Evolutionary conservation across 2,888 invertebrate genomes (phyloP), one percentile per base, ranked within the genome.

Genomic region (Meloe dianella): DNA sequence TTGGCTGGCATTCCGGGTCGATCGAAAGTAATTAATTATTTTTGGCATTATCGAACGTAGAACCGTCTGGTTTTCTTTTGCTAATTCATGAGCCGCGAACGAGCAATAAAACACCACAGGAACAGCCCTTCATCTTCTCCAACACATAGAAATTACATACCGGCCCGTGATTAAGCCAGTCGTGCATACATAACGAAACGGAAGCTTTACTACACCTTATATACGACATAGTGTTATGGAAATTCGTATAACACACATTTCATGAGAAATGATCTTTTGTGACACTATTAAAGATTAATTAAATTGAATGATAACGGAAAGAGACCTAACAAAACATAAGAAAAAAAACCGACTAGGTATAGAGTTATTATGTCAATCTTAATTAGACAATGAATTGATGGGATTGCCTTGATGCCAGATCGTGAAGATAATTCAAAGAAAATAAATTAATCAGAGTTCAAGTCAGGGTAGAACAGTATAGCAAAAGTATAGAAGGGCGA

Each of bases 21-120:
- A 88, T 88, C 88, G 87, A 88, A 87, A 87, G 87, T 89, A 89
- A 89, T 89, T 89, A 89, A 89, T 89, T 89, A 89, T 89, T 89
- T 89, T 89, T 88, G 89, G 88, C 89, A 87, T 89, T 88, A 89
- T 89, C 88, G 88, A 87, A 84, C 86, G 85, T 67, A 64, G 66
- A 66, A 71, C 80, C 80, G 80, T 87, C 88, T 87, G 87, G 87
- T 70, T 88, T 87, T 87, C 86, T 88, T 88, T 87, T 87, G 88
- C 87, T 88, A 88, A 88, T 89, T 89, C 89, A 88, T 85, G 88
- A 86, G 86, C 85, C 86, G 85, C 86, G 86, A 87, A 88, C 80
- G 82, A 80, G 78, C 77, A 81, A 82, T 82, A 82, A 82, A 82
- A 81, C 80, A 80, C 77, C 76, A 75, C 73, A 73, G 71, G 29